A percentile compares a stretch with the other conserved stretches of the same genome.
Evolutionary conservation across 1,140 invertebrate species (phyloP).

Genomic region (Cyphomyrmex costatus): DNA sequence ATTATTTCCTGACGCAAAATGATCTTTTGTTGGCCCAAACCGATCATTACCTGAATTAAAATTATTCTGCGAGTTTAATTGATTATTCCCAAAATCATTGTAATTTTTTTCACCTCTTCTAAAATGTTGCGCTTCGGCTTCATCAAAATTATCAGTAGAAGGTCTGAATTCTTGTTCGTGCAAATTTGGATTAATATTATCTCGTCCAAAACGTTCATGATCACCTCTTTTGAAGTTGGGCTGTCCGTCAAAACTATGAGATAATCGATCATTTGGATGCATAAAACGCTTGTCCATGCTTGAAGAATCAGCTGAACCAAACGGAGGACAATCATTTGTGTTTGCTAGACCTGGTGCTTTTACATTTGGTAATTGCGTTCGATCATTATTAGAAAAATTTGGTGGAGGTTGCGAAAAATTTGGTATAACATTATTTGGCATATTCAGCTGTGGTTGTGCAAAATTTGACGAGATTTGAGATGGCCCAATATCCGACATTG

Average conservation of each 20-base stretch:
- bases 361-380: constrained; percentile 64
- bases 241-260: constrained; percentile 22
- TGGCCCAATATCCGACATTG: constrained; percentile 5
- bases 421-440: constrained; percentile 54
- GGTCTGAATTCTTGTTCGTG: constrained; percentile 66
- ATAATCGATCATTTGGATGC: constrained; percentile 64
- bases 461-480: constrained; percentile 75
- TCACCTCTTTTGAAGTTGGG: constrained; percentile 27
- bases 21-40: constrained; percentile 71
- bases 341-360: constrained; percentile 29
- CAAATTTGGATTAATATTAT: constrained; percentile 38
- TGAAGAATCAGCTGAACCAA: constrained; percentile 46
- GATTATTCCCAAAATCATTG: constrained; percentile 69
- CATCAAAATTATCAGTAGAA: constrained; percentile 70
- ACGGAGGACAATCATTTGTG: constrained; percentile 59
- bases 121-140: constrained; percentile 51
- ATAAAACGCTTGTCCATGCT: constrained; percentile 38
- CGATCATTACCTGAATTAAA: constrained; percentile 69
- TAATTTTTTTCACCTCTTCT: constrained; percentile 64
- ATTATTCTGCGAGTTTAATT: constrained; percentile 67
- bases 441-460: constrained; percentile 78
- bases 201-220: constrained; percentile 58
- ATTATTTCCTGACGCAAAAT: constrained; percentile 50
- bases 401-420: constrained; percentile 78
- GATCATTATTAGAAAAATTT: constrained; percentile 62